Base-by-base conservation (phyloP, 2,113 vertebrate genomes). In the Lycaon pictus region DNA sequence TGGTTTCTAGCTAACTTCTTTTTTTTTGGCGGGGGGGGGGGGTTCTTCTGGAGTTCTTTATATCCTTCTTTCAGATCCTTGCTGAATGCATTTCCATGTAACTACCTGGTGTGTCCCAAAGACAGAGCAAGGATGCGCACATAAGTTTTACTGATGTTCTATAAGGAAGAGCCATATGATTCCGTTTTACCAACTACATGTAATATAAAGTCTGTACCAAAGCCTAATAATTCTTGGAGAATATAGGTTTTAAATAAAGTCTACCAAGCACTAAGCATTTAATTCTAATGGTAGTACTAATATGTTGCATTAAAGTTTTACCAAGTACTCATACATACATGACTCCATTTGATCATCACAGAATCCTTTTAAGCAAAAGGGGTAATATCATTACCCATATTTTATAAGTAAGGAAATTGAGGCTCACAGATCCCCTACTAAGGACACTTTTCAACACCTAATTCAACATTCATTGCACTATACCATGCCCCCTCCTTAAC, bases 1-100 rank as follows among this genome's bases (percentile, higher is more conserved):
- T 88, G 72, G 5, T 84, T 93, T 95, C 79, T 80, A 96, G 87
- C 53, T 76, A 95, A 74, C n/a, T 51, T 72, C 12, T 93, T 90
- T 87, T 87, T 87, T 72, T 85, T 77, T 5, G 43, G 43, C n/a
- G 4, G 6, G 43, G 43, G 43, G 43, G 43, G 5, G 43, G 82
- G 11, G 32, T 96, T 60, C 56, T 93, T 95, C 79, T 79, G 27
- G 60, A 56, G 51, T 67, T 86, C 15, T 89, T 90, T 69, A 62
- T 67, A 72, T 63, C 16, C 29, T 94, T 94, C 35, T 84, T 93
- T 93, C 32, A 90, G 76, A 95, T 77, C 76, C 22, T 82, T 90
- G 37, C 65, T 88, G 56, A 96, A 77, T 35, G 20, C 16, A 60
- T 88, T 95, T 97, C 76, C 48, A 85, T 51, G 17, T 65, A 43